Evolutionary conservation across 1,140 invertebrate species (phyloP).

Genomic region (Holotrichia oblita): DNA sequence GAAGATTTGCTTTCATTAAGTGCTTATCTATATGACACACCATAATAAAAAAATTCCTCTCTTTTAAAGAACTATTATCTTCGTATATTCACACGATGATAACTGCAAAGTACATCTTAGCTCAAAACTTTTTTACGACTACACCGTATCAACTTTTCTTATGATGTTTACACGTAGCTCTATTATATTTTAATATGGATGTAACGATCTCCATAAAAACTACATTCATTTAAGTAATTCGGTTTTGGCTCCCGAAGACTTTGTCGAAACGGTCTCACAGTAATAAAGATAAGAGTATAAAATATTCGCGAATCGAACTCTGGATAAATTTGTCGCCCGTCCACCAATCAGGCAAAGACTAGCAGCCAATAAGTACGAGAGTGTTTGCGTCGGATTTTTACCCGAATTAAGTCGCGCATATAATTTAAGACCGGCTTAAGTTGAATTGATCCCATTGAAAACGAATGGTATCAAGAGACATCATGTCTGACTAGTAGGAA

Average conservation of each 20-base stretch:
- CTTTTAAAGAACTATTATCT: too few species aligned
- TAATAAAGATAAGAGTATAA: slow-evolving; percentile 36
- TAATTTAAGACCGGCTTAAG: slow-evolving; percentile 31
- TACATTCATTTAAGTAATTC: slow-evolving; percentile 36
- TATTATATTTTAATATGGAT: slow-evolving; percentile 24
- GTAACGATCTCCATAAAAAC: slow-evolving; percentile 29
- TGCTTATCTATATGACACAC: not conserved
- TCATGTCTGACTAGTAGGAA: not conserved
- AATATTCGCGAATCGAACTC: slow-evolving; percentile 28
- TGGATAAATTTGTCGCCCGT: not conserved
- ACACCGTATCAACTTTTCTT: not conserved
- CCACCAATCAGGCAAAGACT: not conserved
- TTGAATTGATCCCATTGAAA: not conserved
- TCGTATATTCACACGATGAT: too few species aligned
- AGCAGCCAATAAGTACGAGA: not conserved
- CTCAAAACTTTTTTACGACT: not conserved
- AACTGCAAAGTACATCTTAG: not conserved
- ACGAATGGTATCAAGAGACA: not conserved
- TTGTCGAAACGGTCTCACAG: not conserved
- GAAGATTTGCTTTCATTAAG: too few species aligned
- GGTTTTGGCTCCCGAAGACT: slow-evolving; percentile 22
- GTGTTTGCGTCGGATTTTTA: slow-evolving; percentile 28
- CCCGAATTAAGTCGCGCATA: slow-evolving; percentile 19
- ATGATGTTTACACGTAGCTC: not conserved
- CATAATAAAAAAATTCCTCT: not conserved